Base-by-base conservation (phyloP, 1,140 invertebrate genomes). In the Bombus pyrosoma region DNA sequence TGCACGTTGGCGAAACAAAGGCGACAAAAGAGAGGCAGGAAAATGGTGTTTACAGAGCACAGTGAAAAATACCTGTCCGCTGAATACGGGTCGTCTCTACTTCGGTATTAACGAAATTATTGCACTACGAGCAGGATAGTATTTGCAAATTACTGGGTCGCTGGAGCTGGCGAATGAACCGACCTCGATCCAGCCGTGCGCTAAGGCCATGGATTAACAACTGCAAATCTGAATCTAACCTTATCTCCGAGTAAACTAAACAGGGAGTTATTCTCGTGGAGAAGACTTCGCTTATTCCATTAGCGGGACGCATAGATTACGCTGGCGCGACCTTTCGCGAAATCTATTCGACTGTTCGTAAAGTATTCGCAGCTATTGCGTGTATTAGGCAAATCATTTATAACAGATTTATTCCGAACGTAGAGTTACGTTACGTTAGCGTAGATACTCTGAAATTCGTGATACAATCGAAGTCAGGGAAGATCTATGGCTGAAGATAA, bases 151-250 rank as follows among this genome's bases (percentile, higher is more conserved):
- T 75, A 59, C 74, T 39, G 13, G 74, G 53, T 62, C 34, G 53
- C 8, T 12, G 8, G 8, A 25, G 18, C 10, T 57, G 5, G 22
- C 22, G 43, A 37, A 28, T 13, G 43, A 32, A 34, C 22, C 43
- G 73, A 53, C n/a, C 72, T 32, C 6, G 15, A 73, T 73, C 34
- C 25, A 18, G 25, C 34, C 12, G 28, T 15, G 18, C 76, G 59
- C 76, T 78, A 78, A 78, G 37, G 22, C 76, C 22, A 4, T 10
- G 76, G 76, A 78, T 78, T 66, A 78, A 78, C 76, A 64, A 64
- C 57, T 77, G 37, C 75, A 22, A 64, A 78, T 75, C 73, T 28
- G 43, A 75, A 57, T 66, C 76, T 25, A 41, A 39, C n/a, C 76
- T 64, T 64, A 66, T 66, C 59, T 43, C 12, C 39, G 28, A 32